These are phyloP conservation scores for Tretioscincus oriximinensis DNA, from an alignment of 2,113 vertebrate species.

Conservation along the genomic window DNA sequence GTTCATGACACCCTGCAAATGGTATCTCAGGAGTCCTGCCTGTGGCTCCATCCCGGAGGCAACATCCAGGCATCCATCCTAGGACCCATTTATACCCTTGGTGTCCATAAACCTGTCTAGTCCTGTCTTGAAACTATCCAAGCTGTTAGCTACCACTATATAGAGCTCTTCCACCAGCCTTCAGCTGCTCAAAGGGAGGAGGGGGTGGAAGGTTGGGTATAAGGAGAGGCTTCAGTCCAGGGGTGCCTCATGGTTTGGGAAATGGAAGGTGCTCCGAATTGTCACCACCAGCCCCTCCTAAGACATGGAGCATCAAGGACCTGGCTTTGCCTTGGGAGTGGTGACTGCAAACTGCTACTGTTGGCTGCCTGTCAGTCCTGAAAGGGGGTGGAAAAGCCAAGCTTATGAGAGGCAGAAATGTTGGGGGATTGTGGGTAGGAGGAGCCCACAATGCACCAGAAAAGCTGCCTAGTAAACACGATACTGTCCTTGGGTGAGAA, in stretches of 20 bases:
- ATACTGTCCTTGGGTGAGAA: neutral
- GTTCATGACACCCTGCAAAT: too few relatives aligned
- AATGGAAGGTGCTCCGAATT: neutral
- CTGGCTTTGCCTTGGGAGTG: neutral
- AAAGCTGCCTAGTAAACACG: neutral
- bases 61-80: too few relatives aligned
- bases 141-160: too few relatives aligned
- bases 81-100: too few relatives aligned
- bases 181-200: neutral
- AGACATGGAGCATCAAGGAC: neutral
- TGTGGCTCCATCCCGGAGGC: too few relatives aligned
- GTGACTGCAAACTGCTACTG: too few relatives aligned
- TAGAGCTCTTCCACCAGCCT: neutral
- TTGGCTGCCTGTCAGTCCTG: neutral
- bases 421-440: too few relatives aligned
- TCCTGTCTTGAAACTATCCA: too few relatives aligned
- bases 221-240: neutral
- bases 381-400: neutral
- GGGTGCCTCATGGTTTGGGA: neutral
- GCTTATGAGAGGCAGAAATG: neutral
- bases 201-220: neutral
- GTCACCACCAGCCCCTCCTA: too few relatives aligned
- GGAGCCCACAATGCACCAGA: neutral
- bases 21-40: too few relatives aligned
- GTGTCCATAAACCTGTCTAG: too few relatives aligned